A percentile compares a stretch with the other conserved stretches of the same genome.
Evolutionary conservation across 2,797 vertebrate species (phyloP).

Genomic region (Hyperoplus lanceolatus): DNA sequence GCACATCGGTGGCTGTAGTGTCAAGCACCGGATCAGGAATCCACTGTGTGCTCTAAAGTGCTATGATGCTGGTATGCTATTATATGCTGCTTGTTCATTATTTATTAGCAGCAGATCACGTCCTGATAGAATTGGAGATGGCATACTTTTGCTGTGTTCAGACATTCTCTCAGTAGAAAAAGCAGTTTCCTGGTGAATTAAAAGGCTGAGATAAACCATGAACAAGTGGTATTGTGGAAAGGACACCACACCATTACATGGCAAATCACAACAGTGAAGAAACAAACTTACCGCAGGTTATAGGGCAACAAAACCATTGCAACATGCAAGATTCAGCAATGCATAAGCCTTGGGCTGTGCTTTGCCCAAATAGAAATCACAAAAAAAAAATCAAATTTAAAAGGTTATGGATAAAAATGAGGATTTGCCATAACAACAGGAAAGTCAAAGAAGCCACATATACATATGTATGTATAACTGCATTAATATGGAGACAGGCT

Average conservation of each 20-base stretch:
- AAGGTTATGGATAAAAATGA: conserved; percentile 52
- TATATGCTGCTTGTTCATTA: conserved; percentile 74
- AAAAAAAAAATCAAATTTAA: conserved; percentile 55
- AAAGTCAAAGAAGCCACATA: conserved; percentile 43
- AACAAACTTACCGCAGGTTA: conserved; percentile 58
- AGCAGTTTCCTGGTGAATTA: conserved; percentile 45
- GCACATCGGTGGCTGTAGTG: conserved; percentile 43
- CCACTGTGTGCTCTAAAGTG: conserved; percentile 55
- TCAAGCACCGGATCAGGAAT: conserved; percentile 60
- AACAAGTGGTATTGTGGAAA: conserved; percentile 40
- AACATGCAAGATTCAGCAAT: conserved; percentile 45
- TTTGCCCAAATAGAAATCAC: conserved; percentile 60
- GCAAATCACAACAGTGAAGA: conserved; percentile 56
- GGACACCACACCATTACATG: conserved; percentile 60
- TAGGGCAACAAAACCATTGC: conserved; percentile 49
- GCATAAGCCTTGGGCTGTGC: conserved; percentile 52
- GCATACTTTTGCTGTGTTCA: conserved; percentile 49
- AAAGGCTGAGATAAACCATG: conserved; percentile 50
- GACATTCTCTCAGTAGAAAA: conserved; percentile 48
- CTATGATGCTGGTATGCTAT: conserved; percentile 62
- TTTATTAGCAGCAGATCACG: conserved; percentile 73
- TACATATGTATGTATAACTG: conserved; percentile 8
- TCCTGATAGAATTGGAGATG: conserved; percentile 46
- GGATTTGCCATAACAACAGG: conserved; percentile 38
- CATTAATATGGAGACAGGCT: conserved; percentile 9